Conservation (phyloP, 2,797 vertebrate genomes). For the Chloroceryle amazona region DNA sequence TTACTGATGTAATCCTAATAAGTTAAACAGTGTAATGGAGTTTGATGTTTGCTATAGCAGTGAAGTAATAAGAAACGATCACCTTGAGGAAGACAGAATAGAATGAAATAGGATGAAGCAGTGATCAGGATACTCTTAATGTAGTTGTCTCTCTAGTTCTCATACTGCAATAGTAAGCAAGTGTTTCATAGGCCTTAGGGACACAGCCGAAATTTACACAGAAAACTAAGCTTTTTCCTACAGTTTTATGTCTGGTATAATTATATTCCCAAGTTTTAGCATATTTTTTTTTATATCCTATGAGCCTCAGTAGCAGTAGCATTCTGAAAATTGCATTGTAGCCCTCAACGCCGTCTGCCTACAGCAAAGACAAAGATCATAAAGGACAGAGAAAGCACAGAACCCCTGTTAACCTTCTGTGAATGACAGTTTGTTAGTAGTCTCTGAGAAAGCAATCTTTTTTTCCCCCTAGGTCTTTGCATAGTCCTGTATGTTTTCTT, state of each 20-base stretch:
- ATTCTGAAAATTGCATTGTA: not conserved
- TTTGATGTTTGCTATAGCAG: slow-evolving; percentile 1
- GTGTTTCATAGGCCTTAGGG: not conserved
- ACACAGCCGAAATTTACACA: not conserved
- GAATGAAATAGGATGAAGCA: not conserved
- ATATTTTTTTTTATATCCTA: not conserved
- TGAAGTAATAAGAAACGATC: not conserved
- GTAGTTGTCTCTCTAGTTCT: not conserved
- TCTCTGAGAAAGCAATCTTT: not conserved
- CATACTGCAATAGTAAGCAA: not conserved
- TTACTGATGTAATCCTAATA: not conserved
- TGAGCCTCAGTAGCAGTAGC: not conserved
- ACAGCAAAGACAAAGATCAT: slow-evolving; percentile 8
- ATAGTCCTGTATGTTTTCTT: not conserved
- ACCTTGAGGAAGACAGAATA: not conserved
- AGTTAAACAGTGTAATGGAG: not conserved
- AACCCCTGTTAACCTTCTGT: slow-evolving; percentile 5
- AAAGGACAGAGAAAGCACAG: slow-evolving; percentile 6
- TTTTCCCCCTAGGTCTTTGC: not conserved
- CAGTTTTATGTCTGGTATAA: not conserved
- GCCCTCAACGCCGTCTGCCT: not conserved
- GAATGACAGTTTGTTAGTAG: slow-evolving; percentile 2
- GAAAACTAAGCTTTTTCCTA: not conserved
- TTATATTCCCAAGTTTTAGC: not conserved
- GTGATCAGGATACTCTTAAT: not conserved